Evolutionary conservation across 2,113 vertebrate genomes (phyloP), one percentile per base, ranked within the genome.

Genomic region (Otocyon megalotis): DNA sequence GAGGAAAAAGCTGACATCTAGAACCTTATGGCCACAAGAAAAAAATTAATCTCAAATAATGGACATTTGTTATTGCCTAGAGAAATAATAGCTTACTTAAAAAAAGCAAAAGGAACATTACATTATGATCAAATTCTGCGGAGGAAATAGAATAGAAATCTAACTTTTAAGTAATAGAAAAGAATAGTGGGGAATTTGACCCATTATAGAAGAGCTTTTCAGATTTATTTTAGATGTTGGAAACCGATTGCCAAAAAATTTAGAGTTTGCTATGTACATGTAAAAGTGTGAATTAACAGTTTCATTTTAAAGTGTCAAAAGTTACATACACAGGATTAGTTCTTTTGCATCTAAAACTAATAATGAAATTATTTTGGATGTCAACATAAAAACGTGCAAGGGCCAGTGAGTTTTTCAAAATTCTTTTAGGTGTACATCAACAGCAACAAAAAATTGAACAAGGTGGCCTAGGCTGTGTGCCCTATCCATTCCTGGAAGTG

Each of bases 1-100:
- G 20, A 22, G 63, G 74, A 15, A 62, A 37, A 95, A 60, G 17
- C 65, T 79, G 86, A 24, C 30, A 69, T 85, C 62, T 67, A 79
- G 88, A 69, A 28, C 32, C 63, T 91, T 54, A 72, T 7, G 62
- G 24, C 79, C 81, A 69, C 35, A 79, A 95, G 50, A 84, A 74
- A 58, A 76, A 63, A 72, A 56, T 53, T 50, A 92, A 72, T 48
- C 43, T 63, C 83, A 95, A 92, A 81, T 82, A 92, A 96, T 50
- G 43, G 48, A 65, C 65, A 48, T 72, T 92, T 77, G 71, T 95
- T 62, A 58, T 74, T 81, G 10, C 30, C 48, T 16, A 50, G 48
- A 92, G 12, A 43, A 92, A 58, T 65, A 72, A 74, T 92, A 54
- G 56, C 16, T 88, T 87, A 16, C 26, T 88, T 63, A 88, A 72